Conservation (phyloP, 2,113 vertebrate genomes). For the Hemichromis elongatus region DNA sequence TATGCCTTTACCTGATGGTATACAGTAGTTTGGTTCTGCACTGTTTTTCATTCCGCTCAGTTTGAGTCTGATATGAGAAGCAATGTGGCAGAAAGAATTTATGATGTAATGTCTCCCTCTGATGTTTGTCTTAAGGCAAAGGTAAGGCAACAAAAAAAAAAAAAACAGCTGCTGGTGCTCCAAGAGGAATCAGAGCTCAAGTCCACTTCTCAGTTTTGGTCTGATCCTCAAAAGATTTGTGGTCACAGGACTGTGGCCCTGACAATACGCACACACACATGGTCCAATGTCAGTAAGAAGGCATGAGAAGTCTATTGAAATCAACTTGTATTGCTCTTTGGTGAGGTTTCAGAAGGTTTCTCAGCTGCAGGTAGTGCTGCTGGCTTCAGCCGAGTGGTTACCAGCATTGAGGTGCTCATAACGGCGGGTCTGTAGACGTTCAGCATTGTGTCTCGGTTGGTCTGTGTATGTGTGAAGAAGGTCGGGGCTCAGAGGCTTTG, state of each 20-base stretch:
- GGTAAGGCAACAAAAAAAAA: conserved; percentile 37
- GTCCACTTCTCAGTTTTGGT: not conserved
- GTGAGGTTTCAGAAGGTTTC: conserved; percentile 58
- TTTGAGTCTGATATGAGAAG: not conserved
- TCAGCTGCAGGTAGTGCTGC: conserved; percentile 32
- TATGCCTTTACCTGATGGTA: not conserved
- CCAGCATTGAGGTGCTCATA: conserved; percentile 39
- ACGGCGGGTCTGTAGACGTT: not conserved
- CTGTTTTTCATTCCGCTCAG: not conserved
- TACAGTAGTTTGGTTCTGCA: not conserved
- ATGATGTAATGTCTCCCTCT: not conserved
- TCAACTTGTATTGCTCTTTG: conserved; percentile 55
- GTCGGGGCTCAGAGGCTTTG: conserved; percentile 40
- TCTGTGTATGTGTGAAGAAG: conserved; percentile 28
- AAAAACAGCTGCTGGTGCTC: conserved; percentile 46
- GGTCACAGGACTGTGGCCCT: conserved; percentile 16
- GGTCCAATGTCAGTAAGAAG: conserved; percentile 30
- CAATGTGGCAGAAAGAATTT: conserved; percentile 1
- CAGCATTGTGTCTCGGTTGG: conserved; percentile 6
- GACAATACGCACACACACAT: not conserved
- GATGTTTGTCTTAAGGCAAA: conserved; percentile 39
- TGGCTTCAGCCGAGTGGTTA: conserved; percentile 30
- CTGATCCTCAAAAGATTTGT: not conserved
- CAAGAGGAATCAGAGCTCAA: not conserved
- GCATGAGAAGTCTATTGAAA: not conserved